Evolutionary conservation across 2,797 vertebrate genomes (phyloP), one percentile per base, ranked within the genome.

Genomic region (Catamblyrhynchus diadema): DNA sequence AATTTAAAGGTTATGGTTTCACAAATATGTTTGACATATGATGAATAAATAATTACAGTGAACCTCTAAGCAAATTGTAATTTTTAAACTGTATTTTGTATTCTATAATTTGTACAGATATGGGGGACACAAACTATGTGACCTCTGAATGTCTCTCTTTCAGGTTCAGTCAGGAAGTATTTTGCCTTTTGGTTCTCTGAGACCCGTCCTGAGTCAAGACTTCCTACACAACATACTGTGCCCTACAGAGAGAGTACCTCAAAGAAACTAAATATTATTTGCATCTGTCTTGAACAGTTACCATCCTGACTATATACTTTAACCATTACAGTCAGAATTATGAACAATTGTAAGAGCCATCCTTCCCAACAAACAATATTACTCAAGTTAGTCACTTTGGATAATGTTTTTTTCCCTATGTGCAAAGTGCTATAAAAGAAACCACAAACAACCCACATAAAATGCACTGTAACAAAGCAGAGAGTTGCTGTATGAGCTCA

Each of bases 401-500:
- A 30, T 67, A 54, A 28, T 22, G 3, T 4, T 19, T 25, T 60
- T 12, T 73, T 70, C 9, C 15, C 14, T 51, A 0, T 23, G 22
- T 64, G 35, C 22, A 54, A 84, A 72, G 28, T 5, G 14, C 3
- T 56, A 33, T 24, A 54, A 88, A 79, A 66, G 21, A 88, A 86
- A 87, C 60, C n/a, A 60, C 47, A 86, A 88, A 57, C 8, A 74
- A 83, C 27, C 24, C 65, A 85, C 33, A 69, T 8, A 2, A 11
- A 83, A 89, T 21, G 11, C 61, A 93, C 25, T 39, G 15, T 79
- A 95, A 88, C n/a, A 82, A 88, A 90, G 85, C 57, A 93, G 90
- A 73, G n/a, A 95, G 80, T 93, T 79, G 50, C 62, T 53, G 10
- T 69, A 84, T 35, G 60, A 47, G 83, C 98, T 98, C 96, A 99